A percentile compares a stretch with the other conserved stretches of the same genome.
Conservation (phyloP, 2,113 vertebrate genomes). For the Romanogobio albipinnatus region DNA sequence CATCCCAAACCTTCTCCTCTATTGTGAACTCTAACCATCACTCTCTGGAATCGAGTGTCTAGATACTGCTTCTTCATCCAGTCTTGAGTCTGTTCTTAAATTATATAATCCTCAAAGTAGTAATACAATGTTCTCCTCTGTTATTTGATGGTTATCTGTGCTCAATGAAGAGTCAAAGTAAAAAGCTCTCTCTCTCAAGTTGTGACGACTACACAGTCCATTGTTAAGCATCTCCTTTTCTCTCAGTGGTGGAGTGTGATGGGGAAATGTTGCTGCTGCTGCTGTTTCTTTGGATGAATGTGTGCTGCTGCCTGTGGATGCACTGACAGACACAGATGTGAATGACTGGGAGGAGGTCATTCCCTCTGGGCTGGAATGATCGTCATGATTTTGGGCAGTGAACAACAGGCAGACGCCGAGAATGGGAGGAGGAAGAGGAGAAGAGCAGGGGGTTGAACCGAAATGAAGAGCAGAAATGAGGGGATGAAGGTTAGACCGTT, state of each 20-base stretch:
- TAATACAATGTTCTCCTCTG: background rate
- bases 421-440: conserved; percentile 48
- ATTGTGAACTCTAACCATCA: background rate
- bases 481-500: background rate
- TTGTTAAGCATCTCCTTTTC: background rate
- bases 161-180: background rate
- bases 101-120: conserved; percentile 9
- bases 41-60: background rate
- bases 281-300: conserved; percentile 1
- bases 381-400: conserved; percentile 62
- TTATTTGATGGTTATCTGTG: background rate
- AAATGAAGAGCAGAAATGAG: conserved; percentile 25
- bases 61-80: background rate
- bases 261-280: conserved; percentile 30
- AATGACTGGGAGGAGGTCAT: conserved; percentile 60
- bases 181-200: background rate
- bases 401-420: conserved; percentile 53
- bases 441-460: conserved; percentile 40
- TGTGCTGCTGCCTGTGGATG: conserved; percentile 37
- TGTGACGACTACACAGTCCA: conserved; percentile 3
- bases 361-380: conserved; percentile 66
- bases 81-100: background rate
- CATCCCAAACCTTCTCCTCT: background rate
- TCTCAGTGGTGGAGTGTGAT: conserved; percentile 37
- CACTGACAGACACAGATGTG: conserved; percentile 48